Percentiles rank a stretch among this genome's conserved stretches.
Evolutionary conservation across 2,888 invertebrate genomes (phyloP).

Genomic region (Phyllotreta striolata): DNA sequence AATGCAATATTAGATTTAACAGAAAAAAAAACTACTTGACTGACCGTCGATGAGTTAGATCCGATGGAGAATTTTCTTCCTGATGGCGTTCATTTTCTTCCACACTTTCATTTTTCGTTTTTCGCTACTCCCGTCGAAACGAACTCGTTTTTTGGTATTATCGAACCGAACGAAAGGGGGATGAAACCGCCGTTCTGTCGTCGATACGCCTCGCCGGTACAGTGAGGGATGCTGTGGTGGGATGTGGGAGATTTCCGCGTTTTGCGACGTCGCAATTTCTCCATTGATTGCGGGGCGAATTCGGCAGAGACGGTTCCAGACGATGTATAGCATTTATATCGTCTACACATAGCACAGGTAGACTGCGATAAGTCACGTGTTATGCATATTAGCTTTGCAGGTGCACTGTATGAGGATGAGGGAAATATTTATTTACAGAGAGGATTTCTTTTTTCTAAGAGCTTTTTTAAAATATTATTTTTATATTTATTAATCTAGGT

Average conservation of each 20-base stretch:
- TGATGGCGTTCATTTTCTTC: too few species aligned
- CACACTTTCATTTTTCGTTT: too few species aligned
- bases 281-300: slow-evolving; percentile 55
- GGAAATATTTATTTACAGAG: too few species aligned
- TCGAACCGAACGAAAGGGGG: slow-evolving; percentile 15
- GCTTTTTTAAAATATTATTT: too few species aligned
- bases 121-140: too few species aligned
- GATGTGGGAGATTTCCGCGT: slow-evolving; percentile 45
- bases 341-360: slow-evolving; percentile 7
- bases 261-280: slow-evolving; percentile 55
- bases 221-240: slow-evolving; percentile 48
- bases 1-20: not conserved
- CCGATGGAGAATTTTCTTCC: too few species aligned
- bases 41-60: not conserved
- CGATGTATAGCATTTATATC: not conserved
- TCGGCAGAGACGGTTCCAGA: slow-evolving; percentile 18
- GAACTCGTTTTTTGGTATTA: too few species aligned
- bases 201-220: slow-evolving; percentile 56
- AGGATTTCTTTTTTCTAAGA: too few species aligned
- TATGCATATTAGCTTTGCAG: not conserved
- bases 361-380: too few species aligned
- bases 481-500: too few species aligned
- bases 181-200: slow-evolving; percentile 26
- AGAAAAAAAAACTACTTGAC: not conserved
- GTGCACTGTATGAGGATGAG: not conserved